Evolutionary conservation across 2,113 vertebrate species (phyloP), one percentile per base, ranked within the genome.

Genomic region (Leptodactylus fuscus): DNA sequence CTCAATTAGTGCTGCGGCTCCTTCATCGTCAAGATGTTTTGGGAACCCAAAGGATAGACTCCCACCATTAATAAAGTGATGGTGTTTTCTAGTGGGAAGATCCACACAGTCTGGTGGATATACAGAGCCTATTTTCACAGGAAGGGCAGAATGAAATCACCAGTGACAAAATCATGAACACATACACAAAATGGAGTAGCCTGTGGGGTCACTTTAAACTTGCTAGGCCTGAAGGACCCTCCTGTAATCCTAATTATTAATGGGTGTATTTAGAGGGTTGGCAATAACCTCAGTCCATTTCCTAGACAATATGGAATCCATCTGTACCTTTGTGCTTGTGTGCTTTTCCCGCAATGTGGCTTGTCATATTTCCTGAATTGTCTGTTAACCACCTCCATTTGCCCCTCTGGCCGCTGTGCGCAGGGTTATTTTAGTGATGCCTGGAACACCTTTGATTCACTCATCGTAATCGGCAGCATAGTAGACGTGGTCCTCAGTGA

Each of bases 381-480:
- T 92, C 90, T 87, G 91, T 92, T 93, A 94, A 93, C 93, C 91
- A 90, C 90, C 88, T 93, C 92, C 90, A 36, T 95, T 94, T 95
- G 95, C 93, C 94, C 92, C 92, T 69, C 92, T 49, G 65, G 65
- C 92, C 91, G 92, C 93, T 92, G 90, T 94, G 92, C 94, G 93
- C 95, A 99, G 98, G 97, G 97, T 90, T 98, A 99, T 96, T 98
- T 99, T 95, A 97, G 95, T 91, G 97, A 98, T 90, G 95, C 97
- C 94, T 99, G 98, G 98, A 99, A 99, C 92, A 95, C 97, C 92
- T 99, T 99, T 95, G 98, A 99, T 91, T 98, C 96, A 92, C 94
- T 99, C 96, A 97, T 99, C 96, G 98, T 99, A 95, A 97, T 98
- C 93, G 98, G 98, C 95, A 99, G 98, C 95, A 97, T 99, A 96